Evolutionary conservation across 2,797 vertebrate species (phyloP).

Genomic region (Danionella dracula): DNA sequence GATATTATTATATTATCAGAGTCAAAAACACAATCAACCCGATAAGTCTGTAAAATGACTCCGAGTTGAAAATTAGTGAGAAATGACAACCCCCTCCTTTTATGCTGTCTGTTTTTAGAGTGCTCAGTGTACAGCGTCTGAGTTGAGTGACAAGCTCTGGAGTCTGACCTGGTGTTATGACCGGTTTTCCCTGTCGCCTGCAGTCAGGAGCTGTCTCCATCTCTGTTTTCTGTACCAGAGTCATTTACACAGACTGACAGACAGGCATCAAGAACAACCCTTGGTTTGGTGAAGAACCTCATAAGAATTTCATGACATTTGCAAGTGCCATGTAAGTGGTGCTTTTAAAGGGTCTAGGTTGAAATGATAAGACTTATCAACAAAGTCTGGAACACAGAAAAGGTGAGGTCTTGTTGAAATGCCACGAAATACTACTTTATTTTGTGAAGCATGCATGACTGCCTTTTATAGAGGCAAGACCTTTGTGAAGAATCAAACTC

Average conservation of each 20-base stretch:
- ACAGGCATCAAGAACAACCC: conserved; percentile 30
- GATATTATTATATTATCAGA: no score
- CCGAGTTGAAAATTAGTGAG: no score
- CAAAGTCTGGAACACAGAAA: background rate
- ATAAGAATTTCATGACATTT: conserved; percentile 28
- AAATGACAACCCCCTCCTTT: background rate
- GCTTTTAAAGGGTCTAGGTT: conserved; percentile 38
- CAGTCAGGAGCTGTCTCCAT: conserved; percentile 16
- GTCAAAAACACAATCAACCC: no score
- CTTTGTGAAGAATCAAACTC: background rate
- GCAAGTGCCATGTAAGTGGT: conserved; percentile 36
- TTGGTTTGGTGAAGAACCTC: conserved; percentile 18
- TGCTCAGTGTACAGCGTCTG: background rate
- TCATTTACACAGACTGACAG: conserved; percentile 37
- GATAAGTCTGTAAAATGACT: no score
- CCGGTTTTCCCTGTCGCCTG: conserved; percentile 13
- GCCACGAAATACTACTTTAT: background rate
- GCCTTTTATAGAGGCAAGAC: background rate
- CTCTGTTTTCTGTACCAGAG: conserved; percentile 12
- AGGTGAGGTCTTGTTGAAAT: background rate
- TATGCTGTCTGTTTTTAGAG: background rate
- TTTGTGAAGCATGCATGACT: background rate
- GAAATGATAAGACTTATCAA: conserved; percentile 20
- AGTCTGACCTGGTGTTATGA: conserved; percentile 14
- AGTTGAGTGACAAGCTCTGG: conserved; percentile 23